Conservation (phyloP, 1,140 invertebrate genomes). For the Sycophila sp. region DNA sequence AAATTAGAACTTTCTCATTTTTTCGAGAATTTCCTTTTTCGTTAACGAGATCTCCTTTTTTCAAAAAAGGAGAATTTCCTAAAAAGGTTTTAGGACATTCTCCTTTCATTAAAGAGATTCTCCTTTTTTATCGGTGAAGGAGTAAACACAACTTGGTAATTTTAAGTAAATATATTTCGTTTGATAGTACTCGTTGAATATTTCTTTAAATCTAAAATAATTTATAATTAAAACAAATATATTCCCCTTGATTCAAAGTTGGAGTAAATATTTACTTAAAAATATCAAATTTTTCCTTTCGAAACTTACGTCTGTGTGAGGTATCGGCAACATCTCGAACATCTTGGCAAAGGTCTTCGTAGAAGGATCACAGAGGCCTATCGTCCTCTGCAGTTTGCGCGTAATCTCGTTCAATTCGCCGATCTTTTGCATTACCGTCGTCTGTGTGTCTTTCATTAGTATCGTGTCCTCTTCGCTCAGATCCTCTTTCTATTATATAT, state of each 20-base stretch:
- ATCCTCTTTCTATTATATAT: slow-evolving; percentile 59
- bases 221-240: too few species aligned
- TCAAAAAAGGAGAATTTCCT: background rate
- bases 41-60: background rate
- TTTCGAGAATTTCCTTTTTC: background rate
- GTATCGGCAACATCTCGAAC: slow-evolving; percentile 47
- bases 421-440: slow-evolving; percentile 51
- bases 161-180: too few species aligned
- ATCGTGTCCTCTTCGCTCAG: slow-evolving; percentile 54
- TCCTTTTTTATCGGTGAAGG: too few species aligned
- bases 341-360: slow-evolving; percentile 47
- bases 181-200: too few species aligned
- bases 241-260: too few species aligned
- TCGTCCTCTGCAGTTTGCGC: slow-evolving; percentile 49
- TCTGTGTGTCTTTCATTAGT: slow-evolving; percentile 50
- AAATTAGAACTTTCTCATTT: background rate
- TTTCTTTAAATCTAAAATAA: too few species aligned
- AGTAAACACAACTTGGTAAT: too few species aligned
- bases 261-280: too few species aligned
- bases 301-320: slow-evolving; percentile 35
- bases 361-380: slow-evolving; percentile 53
- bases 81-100: background rate
- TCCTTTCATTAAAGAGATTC: too few species aligned
- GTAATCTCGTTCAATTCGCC: slow-evolving; percentile 58
- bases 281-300: too few species aligned